Percentiles rank a stretch among this genome's conserved stretches.
These are phyloP conservation scores for Thera obeliscata DNA, from an alignment of 2,888 invertebrate species.

Conservation along the genomic window DNA sequence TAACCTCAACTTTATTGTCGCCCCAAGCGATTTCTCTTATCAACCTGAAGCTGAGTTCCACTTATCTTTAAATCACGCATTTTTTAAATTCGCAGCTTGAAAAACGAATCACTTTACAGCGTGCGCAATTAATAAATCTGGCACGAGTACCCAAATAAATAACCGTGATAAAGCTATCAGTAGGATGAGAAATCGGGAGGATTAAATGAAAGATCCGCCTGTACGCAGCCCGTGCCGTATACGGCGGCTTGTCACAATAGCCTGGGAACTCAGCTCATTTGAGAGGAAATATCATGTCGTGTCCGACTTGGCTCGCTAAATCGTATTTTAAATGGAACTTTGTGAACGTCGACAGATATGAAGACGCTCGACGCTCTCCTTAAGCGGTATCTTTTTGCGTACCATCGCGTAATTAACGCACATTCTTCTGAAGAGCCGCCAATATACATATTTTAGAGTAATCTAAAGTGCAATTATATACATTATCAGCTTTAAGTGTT, in stretches of 20 bases:
- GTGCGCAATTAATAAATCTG: constrained; percentile 38
- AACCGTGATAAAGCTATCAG: constrained; percentile 41
- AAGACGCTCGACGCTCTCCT: constrained; percentile 37
- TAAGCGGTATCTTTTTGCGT: constrained; percentile 40
- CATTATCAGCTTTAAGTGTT: not conserved
- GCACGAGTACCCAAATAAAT: constrained; percentile 37
- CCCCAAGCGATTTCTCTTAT: constrained; percentile 28
- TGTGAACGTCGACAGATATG: constrained; percentile 58
- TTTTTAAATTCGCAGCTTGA: constrained; percentile 32
- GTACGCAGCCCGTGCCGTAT: constrained; percentile 70
- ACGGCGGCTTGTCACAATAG: constrained; percentile 79
- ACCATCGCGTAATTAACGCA: constrained; percentile 36
- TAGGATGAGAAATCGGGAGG: constrained; percentile 39
- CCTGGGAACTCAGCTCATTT: constrained; percentile 83
- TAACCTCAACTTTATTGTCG: constrained; percentile 28
- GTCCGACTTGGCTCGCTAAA: constrained; percentile 66
- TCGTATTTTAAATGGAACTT: constrained; percentile 74
- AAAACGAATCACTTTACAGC: constrained; percentile 32
- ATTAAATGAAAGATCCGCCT: constrained; percentile 69
- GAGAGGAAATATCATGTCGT: constrained; percentile 79
- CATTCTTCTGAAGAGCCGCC: constrained; percentile 34
- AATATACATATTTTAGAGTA: constrained; percentile 36
- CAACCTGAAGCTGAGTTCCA: constrained; percentile 17
- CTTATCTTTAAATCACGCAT: constrained; percentile 33
- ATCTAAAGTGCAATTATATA: constrained; percentile 26